Base-by-base conservation (phyloP, 2,797 vertebrate species). In the Picus viridis region DNA sequence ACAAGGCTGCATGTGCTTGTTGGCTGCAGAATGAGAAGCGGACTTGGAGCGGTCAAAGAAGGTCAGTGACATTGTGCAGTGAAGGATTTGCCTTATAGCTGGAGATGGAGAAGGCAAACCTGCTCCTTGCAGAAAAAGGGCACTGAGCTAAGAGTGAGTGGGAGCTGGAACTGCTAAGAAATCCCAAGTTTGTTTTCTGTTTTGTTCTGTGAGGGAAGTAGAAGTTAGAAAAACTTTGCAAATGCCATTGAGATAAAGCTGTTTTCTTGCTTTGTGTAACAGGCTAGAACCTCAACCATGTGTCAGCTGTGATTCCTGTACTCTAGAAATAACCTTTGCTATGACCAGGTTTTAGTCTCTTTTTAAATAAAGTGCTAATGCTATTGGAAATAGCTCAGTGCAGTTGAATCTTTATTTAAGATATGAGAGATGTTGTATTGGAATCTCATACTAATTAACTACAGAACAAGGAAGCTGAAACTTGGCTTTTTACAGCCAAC, bases 31-130 rank as follows among this genome's bases (percentile, higher is more conserved):
- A 49, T 34, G 26, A 23, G 34, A 64, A 53, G 54, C 0, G 36
- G 27, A n/a, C 6, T 65, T 57, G 39, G 14, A 39, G 24, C 41
- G 8, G 34, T 56, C 34, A n/a, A 79, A 61, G 43, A 67, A 8
- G 16, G 18, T n/a, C 12, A 13, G 1, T 39, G 54, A 32, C 7
- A 27, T 12, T 0, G 0, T 19, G 13, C 0, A 1, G 43, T 53
- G 30, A 41, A 63, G 29, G 32, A 41, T 74, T 85, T 63, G 12
- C 27, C n/a, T 65, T 2, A 2, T n/a, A n/a, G 32, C 5, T 89
- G 67, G 47, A 81, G 76, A 17, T 2, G 4, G 15, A 63, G 22
- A 23, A 75, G 32, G 27, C 0, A 2, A 92, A 73, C 30, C 22
- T 51, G 30, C 9, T 74, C 16, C 39, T 41, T 12, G 24, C 64